Conservation (phyloP, 2,113 vertebrate genomes). For the Tor tambroides region DNA sequence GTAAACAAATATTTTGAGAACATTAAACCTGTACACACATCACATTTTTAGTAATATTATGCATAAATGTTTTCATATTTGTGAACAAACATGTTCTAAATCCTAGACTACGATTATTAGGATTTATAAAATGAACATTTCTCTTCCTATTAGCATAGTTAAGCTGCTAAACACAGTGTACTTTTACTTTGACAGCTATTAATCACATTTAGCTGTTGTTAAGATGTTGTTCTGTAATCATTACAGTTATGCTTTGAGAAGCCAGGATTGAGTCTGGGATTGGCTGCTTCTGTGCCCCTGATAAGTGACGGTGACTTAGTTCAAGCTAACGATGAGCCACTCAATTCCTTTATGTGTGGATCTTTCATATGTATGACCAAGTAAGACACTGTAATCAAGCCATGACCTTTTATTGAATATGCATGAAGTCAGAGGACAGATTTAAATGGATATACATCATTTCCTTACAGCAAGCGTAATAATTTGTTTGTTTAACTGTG, state of each 20-base stretch:
- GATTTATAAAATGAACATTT: constrained; percentile 3
- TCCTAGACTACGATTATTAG: background rate
- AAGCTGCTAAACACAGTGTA: background rate
- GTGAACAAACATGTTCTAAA: background rate
- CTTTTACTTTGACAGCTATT: background rate
- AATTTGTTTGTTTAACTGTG: background rate
- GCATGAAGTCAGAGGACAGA: background rate
- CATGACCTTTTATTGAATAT: background rate
- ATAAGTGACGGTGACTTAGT: constrained; percentile 78
- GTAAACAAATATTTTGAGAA: background rate
- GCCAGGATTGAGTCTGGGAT: constrained; percentile 62
- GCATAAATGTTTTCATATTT: background rate
- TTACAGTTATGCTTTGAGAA: constrained; percentile 77
- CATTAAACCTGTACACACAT: background rate
- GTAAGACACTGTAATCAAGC: constrained; percentile 70
- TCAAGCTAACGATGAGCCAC: constrained; percentile 80
- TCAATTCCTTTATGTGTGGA: constrained; percentile 77
- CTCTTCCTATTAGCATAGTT: background rate
- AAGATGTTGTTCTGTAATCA: background rate
- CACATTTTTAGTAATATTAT: background rate
- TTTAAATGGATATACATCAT: background rate
- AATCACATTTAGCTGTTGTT: background rate
- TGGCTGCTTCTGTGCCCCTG: constrained; percentile 78
- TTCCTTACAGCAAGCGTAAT: background rate
- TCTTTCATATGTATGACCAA: constrained; percentile 83